A percentile compares a stretch with the other conserved stretches of the same genome.
These are phyloP conservation scores for Scalopus aquaticus DNA, from an alignment of 2,113 vertebrate species.

Conservation along the genomic window DNA sequence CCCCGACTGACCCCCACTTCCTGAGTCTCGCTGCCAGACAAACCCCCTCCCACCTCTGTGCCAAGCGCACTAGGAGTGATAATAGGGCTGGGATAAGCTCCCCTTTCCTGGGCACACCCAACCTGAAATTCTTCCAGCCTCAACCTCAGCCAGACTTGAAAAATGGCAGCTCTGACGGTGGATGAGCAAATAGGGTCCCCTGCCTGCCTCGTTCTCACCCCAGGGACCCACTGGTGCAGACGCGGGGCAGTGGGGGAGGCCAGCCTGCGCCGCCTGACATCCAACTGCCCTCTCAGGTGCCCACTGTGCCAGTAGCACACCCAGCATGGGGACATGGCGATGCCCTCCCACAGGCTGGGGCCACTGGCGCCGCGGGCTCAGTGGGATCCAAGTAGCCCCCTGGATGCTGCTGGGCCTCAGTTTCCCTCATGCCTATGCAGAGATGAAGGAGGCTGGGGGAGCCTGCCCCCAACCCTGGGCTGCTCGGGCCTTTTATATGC, in stretches of 20 bases:
- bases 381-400: conserved; percentile 40
- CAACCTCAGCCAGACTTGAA: background rate
- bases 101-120: accelerated
- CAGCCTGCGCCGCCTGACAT: background rate
- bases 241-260: background rate
- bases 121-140: background rate
- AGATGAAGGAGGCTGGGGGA: background rate
- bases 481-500: conserved; percentile 89
- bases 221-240: no score
- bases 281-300: background rate
- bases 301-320: background rate
- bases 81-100: background rate
- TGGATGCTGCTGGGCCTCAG: conserved; percentile 30
- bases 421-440: background rate
- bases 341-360: background rate
- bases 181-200: background rate
- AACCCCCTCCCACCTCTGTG: background rate
- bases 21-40: no score
- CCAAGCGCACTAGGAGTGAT: no score
- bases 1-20: accelerated
- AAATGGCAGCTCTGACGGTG: no score
- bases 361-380: background rate
- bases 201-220: background rate
- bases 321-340: background rate
- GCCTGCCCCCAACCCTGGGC: background rate